Evolutionary conservation across 2,888 invertebrate species (phyloP), one percentile per base, ranked within the genome.

Genomic region (Cataglyphis altisquamis): DNA sequence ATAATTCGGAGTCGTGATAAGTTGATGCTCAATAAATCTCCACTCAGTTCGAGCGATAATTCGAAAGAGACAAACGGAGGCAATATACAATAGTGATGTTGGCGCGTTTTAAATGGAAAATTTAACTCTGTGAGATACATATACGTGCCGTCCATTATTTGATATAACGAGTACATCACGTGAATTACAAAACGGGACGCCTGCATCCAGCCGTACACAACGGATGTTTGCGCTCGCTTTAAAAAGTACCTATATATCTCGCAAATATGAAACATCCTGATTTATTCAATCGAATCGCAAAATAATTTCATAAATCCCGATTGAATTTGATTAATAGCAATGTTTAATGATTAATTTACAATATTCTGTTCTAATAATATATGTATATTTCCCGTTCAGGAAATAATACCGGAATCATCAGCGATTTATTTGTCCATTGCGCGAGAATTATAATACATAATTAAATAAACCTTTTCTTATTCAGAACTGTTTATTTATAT

Each of bases 301-400:
- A 60, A 21, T 60, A 45, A 36, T 70, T 78, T 60, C 45, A 70
- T 48, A 60, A 72, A 80, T 72, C 62, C 72, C 62, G 45, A 72
- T 48, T 3, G 12, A 68, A 72, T 45, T 32, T 45, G 29, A 80
- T 80, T 70, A 80, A 72, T 80, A 62, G 25, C 60, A 48, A 72
- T 48, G 48, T 36, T 36, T 36, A 25, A 25, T 25, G 25, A 25
- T 25, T 25, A 25, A 25, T 36, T 21, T 60, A 32, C 32, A 21
- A 60, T 68, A 67, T 60, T 68, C 25, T 60, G 15, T 10, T 21
- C 32, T 9, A 29, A 52, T n/a, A 52, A 52, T 52, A 52, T n/a
- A 52, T 52, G n/a, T 8, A 52, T 52, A 8, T 52, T n/a, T 21
- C 21, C 25, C 39, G 18, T 12, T 41, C 32, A n/a, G 39, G 21